These are phyloP conservation scores for Strix occidentalis DNA, from an alignment of 2,797 vertebrate genomes.

Conservation along the genomic window DNA sequence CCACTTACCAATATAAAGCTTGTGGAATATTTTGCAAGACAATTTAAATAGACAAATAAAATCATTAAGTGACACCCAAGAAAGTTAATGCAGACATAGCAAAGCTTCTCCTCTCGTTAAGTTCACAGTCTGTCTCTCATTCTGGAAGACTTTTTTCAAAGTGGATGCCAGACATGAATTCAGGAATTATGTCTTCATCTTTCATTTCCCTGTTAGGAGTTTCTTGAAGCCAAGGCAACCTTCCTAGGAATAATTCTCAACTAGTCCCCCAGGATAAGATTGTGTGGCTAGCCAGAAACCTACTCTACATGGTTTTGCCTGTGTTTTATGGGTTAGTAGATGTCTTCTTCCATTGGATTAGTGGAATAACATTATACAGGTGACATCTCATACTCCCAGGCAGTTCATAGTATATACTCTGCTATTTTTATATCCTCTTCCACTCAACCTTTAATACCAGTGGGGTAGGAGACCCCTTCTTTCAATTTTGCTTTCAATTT, in stretches of 20 bases:
- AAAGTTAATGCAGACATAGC: background rate
- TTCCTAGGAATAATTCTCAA: background rate
- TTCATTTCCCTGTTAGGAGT: background rate
- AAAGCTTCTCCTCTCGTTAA: background rate
- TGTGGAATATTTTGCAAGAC: background rate
- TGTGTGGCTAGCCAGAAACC: background rate
- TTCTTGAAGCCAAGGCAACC: background rate
- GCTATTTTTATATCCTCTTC: background rate
- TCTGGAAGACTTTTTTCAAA: background rate
- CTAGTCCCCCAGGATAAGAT: background rate
- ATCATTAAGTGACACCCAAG: background rate
- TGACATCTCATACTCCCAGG: background rate
- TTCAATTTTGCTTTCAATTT: background rate
- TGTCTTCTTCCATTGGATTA: background rate
- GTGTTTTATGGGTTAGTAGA: background rate
- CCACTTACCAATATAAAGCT: background rate
- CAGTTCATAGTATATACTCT: background rate
- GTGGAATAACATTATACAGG: background rate
- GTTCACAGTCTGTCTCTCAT: background rate
- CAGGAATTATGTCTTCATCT: background rate
- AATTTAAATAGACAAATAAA: background rate
- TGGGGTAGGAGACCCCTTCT: background rate
- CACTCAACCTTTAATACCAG: background rate
- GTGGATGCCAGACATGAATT: background rate
- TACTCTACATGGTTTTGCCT: background rate